A percentile compares a stretch with the other conserved stretches of the same genome.
Conservation (phyloP, 2,113 vertebrate species). For the Jaculus jaculus region DNA sequence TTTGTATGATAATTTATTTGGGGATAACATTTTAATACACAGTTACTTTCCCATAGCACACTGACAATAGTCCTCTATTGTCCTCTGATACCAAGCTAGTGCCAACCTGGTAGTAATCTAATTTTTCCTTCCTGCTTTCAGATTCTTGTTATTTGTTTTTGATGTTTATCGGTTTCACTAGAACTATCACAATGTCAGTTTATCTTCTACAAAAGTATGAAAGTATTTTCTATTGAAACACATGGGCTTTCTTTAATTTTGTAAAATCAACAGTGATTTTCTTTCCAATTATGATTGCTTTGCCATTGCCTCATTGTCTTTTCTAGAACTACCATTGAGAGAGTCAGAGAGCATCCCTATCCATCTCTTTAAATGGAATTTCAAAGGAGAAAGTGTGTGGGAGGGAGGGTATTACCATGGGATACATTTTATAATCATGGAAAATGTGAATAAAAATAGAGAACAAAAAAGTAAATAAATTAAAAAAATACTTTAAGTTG, state of each 20-base stretch:
- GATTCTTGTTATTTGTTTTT: constrained; percentile 3
- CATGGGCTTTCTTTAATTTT: constrained; percentile 25
- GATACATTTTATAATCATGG: no score
- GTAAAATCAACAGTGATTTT: constrained; percentile 19
- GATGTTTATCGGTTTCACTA: neutral
- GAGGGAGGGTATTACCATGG: no score
- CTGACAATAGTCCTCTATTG: neutral
- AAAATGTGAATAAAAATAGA: no score
- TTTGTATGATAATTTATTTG: neutral
- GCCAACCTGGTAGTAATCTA: neutral
- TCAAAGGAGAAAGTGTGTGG: no score
- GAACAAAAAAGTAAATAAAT: no score
- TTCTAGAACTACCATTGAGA: neutral
- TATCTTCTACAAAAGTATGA: neutral
- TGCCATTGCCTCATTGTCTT: neutral
- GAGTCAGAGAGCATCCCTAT: neutral
- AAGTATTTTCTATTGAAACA: neutral
- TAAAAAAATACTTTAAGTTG: no score
- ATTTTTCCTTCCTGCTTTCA: neutral
- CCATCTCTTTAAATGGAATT: neutral
- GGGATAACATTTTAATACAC: constrained; percentile 13
- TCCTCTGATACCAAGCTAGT: neutral
- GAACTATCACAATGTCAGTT: neutral
- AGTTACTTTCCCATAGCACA: neutral
- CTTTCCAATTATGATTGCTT: neutral